These are phyloP conservation scores for Nesogale talazaci DNA, from an alignment of 2,113 vertebrate genomes.

Conservation along the genomic window DNA sequence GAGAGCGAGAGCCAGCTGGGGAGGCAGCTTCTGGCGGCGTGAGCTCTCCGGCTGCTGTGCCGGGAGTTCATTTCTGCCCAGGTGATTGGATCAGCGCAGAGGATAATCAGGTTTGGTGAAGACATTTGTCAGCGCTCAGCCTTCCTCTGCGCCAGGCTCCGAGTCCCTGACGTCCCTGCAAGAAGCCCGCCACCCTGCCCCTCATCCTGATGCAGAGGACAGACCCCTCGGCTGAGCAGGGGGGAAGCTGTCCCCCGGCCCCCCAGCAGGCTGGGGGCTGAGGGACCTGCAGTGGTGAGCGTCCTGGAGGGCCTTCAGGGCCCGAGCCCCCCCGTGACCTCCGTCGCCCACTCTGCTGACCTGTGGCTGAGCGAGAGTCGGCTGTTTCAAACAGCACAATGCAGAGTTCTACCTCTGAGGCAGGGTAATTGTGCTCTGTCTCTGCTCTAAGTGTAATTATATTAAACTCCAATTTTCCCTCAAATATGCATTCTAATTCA, in stretches of 20 bases:
- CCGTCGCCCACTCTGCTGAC: slow-evolving; percentile 1
- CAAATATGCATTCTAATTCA: slow-evolving; percentile 84
- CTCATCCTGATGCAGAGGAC: too few relatives aligned
- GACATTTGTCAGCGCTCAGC: not conserved
- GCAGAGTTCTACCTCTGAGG: slow-evolving; percentile 71
- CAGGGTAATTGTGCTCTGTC: slow-evolving; percentile 71
- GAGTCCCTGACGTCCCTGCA: accelerated
- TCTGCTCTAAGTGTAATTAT: slow-evolving; percentile 81
- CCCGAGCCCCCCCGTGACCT: accelerated
- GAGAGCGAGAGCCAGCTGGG: not conserved
- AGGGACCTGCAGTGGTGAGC: accelerated
- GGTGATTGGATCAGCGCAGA: not conserved
- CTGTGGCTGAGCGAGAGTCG: not conserved
- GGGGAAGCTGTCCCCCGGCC: too few relatives aligned
- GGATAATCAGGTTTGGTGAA: not conserved
- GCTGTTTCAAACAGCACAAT: slow-evolving; percentile 72
- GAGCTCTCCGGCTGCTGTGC: not conserved
- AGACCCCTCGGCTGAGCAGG: too few relatives aligned
- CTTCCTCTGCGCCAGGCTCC: not conserved
- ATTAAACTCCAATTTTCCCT: slow-evolving; percentile 82
- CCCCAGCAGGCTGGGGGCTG: too few relatives aligned
- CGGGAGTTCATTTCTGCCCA: not conserved
- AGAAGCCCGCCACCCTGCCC: too few relatives aligned
- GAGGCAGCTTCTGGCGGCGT: not conserved
- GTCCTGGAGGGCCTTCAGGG: not conserved